These are phyloP conservation scores for Apis laboriosa DNA, from an alignment of 1,140 invertebrate genomes.

Conservation along the genomic window DNA sequence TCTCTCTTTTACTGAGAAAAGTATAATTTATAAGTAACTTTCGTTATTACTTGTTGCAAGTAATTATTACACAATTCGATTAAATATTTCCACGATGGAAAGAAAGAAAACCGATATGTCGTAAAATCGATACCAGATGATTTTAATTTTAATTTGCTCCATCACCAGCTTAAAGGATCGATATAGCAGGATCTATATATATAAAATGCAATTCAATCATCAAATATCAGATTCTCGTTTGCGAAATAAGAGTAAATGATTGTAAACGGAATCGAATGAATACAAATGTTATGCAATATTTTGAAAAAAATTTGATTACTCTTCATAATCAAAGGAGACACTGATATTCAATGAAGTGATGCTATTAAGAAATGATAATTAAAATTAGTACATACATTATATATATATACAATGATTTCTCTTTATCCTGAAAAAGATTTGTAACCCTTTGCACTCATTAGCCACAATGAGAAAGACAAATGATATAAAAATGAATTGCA, in stretches of 20 bases:
- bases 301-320: background rate
- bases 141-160: slow-evolving; percentile 40
- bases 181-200: slow-evolving; percentile 37
- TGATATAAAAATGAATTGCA: background rate
- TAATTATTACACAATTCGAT: slow-evolving; percentile 9
- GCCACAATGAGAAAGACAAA: background rate
- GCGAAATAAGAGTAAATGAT: background rate
- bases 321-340: background rate
- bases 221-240: slow-evolving; percentile 19
- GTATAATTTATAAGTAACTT: too few relatives aligned
- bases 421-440: slow-evolving; percentile 22
- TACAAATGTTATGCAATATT: background rate
- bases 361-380: slow-evolving; percentile 5
- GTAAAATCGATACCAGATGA: slow-evolving; percentile 26
- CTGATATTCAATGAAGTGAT: slow-evolving; percentile 25
- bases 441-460: slow-evolving; percentile 4
- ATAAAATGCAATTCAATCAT: slow-evolving; percentile 25
- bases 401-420: background rate
- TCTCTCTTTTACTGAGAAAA: too few relatives aligned
- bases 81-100: slow-evolving; percentile 11
- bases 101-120: slow-evolving; percentile 4
- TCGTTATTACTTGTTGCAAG: too few relatives aligned
- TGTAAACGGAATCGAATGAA: background rate
- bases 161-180: slow-evolving; percentile 52
- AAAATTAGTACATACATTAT: slow-evolving; percentile 12